Percentiles rank a stretch among this genome's conserved stretches.
These are phyloP conservation scores for Xiphorhynchus erythropygius DNA, from an alignment of 2,797 vertebrate genomes.

Conservation along the genomic window DNA sequence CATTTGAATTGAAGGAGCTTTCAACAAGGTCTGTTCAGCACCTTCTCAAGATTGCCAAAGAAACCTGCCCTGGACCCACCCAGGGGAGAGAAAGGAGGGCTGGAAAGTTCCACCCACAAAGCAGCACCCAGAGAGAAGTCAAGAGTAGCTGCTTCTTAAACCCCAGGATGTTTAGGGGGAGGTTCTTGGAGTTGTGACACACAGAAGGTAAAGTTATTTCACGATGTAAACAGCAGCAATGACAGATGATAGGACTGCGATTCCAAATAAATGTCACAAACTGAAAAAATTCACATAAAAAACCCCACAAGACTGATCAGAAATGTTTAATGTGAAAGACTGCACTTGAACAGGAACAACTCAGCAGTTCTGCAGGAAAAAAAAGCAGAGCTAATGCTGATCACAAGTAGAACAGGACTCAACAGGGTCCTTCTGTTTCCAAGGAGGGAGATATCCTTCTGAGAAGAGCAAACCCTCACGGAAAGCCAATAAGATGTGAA, in stretches of 20 bases:
- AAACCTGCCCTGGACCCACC: neutral
- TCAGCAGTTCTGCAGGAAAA: neutral
- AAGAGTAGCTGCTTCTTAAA: neutral
- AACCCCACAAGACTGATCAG: neutral
- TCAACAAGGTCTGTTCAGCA: neutral
- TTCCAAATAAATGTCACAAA: neutral
- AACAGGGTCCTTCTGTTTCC: neutral
- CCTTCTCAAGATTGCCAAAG: neutral
- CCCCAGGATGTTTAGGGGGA: neutral
- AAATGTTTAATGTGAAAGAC: neutral
- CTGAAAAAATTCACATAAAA: neutral
- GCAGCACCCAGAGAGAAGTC: neutral
- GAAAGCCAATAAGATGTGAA: slow-evolving; percentile 6
- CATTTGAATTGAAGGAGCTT: neutral
- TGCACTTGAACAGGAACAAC: neutral
- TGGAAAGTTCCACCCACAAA: neutral
- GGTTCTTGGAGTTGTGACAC: neutral
- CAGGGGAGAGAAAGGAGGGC: neutral
- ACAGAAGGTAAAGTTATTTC: neutral
- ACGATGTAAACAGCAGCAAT: neutral
- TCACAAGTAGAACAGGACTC: neutral
- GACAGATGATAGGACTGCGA: neutral
- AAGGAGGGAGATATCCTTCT: neutral
- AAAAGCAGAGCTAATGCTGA: neutral
- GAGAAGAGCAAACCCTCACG: neutral